These are phyloP conservation scores for Aplysina aerophoba DNA, from an alignment of 37 sponge, comb jelly and placozoan species.

Conservation along the genomic window DNA sequence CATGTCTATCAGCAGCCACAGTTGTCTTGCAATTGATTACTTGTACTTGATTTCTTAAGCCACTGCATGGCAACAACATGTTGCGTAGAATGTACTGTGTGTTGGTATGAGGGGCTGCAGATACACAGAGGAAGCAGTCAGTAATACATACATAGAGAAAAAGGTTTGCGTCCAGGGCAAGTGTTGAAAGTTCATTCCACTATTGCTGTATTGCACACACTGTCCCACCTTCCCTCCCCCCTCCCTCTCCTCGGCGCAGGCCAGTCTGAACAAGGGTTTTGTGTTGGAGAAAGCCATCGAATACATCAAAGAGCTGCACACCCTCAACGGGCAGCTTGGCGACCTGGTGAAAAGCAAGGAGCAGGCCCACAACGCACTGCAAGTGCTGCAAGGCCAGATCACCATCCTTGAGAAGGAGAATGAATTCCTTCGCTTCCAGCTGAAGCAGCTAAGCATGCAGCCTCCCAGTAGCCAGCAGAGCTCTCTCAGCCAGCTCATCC, in stretches of 20 bases:
- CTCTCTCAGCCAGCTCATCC: slow-evolving; percentile 20
- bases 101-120: no score
- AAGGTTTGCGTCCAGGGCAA: no score
- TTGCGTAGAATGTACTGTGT: no score
- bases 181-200: no score
- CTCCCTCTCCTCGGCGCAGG: not conserved
- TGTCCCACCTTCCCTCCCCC: no score
- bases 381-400: slow-evolving; percentile 73
- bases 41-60: no score
- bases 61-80: no score
- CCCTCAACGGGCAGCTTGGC: slow-evolving; percentile 60
- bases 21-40: no score
- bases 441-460: slow-evolving; percentile 73
- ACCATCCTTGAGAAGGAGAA: slow-evolving; percentile 84
- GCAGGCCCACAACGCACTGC: slow-evolving; percentile 69
- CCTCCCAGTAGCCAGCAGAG: slow-evolving; percentile 28
- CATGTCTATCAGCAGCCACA: no score
- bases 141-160: no score
- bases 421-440: slow-evolving; percentile 71
- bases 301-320: slow-evolving; percentile 64
- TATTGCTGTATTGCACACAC: no score
- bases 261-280: slow-evolving; percentile 68
- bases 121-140: no score
- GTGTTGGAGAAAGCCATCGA: slow-evolving; percentile 82
- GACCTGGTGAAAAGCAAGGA: slow-evolving; percentile 61